Evolutionary conservation across 2,113 vertebrate genomes (phyloP).

Genomic region (Tyrannus savana): DNA sequence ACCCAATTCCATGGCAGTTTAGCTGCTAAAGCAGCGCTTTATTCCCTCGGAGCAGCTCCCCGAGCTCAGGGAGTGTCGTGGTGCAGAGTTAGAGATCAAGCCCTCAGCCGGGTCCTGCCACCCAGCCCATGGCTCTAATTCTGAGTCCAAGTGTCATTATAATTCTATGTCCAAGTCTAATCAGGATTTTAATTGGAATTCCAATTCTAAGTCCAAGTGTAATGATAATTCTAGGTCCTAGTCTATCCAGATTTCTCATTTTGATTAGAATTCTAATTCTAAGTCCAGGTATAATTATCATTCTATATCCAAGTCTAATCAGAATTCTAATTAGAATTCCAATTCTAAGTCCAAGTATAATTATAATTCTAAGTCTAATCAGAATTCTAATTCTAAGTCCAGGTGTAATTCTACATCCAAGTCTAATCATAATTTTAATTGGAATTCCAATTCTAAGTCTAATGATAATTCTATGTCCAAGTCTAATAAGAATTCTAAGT

Average conservation of each 20-base stretch:
- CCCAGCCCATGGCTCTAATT: neutral
- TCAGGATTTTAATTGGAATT: too few species aligned
- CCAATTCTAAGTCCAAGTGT: too few species aligned
- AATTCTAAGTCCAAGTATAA: neutral
- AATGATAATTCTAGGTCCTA: neutral
- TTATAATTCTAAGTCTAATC: neutral
- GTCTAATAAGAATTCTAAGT: neutral
- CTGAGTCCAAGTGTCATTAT: too few species aligned
- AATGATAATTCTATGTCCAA: neutral
- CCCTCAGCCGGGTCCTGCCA: accelerated
- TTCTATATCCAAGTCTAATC: too few species aligned
- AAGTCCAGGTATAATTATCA: neutral
- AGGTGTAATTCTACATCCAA: neutral
- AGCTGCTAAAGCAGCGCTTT: accelerated
- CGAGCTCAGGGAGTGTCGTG: neutral
- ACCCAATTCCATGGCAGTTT: neutral
- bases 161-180: too few species aligned
- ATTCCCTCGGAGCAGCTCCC: neutral
- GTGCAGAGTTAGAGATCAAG: too few species aligned
- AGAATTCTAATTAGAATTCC: too few species aligned
- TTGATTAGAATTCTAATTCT: neutral
- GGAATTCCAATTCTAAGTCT: neutral
- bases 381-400: neutral
- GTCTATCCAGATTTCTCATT: neutral
- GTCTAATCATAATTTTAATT: neutral